Evolutionary conservation across 1,140 invertebrate species (phyloP).

Genomic region (Lycorma delicatula): DNA sequence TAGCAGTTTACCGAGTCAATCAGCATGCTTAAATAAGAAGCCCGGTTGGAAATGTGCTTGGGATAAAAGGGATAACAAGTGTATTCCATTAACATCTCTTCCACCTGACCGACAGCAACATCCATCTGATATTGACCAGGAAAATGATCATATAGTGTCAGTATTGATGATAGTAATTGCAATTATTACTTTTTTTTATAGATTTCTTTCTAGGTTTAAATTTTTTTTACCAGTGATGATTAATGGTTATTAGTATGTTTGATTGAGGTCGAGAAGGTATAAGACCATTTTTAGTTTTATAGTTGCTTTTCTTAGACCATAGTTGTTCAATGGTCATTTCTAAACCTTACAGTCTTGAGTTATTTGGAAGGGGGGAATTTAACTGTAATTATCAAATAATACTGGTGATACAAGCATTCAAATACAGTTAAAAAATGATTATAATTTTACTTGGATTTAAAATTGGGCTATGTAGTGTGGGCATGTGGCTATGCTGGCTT

Average conservation of each 20-base stretch:
- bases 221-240: not conserved
- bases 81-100: conserved; percentile 38
- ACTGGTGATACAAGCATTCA: no score
- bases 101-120: not conserved
- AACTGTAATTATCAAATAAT: no score
- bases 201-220: not conserved
- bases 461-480: no score
- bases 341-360: no score
- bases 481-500: no score
- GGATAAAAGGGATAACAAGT: conserved; percentile 53
- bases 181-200: not conserved
- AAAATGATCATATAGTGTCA: conserved; percentile 16
- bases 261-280: no score
- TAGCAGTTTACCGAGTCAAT: conserved; percentile 46
- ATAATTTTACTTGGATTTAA: no score
- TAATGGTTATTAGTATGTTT: conserved; percentile 1
- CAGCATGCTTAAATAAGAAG: conserved; percentile 54
- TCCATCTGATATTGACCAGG: conserved; percentile 12
- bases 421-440: no score
- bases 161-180: not conserved
- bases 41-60: conserved; percentile 76
- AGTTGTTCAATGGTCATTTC: no score
- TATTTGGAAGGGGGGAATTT: no score
- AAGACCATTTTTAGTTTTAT: no score
- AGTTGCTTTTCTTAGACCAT: no score